Evolutionary conservation across 1,140 invertebrate species (phyloP).

Genomic region (Hestina assimilis): DNA sequence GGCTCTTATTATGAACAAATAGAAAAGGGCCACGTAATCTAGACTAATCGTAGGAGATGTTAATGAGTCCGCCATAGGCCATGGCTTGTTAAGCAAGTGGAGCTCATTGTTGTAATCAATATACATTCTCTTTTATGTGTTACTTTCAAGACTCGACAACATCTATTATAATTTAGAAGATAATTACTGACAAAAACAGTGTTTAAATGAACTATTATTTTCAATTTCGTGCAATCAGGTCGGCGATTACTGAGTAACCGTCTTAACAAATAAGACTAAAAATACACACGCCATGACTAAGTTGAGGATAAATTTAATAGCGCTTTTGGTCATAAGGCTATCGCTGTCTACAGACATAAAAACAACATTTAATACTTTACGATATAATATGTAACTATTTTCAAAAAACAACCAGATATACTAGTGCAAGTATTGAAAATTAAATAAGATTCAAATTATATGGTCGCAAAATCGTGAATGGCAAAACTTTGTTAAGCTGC

Average conservation of each 20-base stretch:
- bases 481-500: too few relatives aligned
- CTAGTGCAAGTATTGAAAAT: too few relatives aligned
- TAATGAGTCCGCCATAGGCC: constrained; percentile 53
- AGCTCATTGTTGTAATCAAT: constrained; percentile 57
- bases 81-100: constrained; percentile 61
- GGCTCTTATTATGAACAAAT: constrained; percentile 14
- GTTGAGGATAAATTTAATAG: constrained; percentile 6
- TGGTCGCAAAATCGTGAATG: too few relatives aligned
- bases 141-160: constrained; percentile 9
- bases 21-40: constrained; percentile 22
- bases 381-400: too few relatives aligned
- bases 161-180: background rate
- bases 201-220: constrained; percentile 9
- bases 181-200: background rate
- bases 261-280: constrained; percentile 3
- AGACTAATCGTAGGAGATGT: constrained; percentile 36
- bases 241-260: constrained; percentile 28
- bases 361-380: too few relatives aligned
- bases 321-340: too few relatives aligned
- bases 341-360: too few relatives aligned
- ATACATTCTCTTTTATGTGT: constrained; percentile 21
- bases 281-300: constrained; percentile 3
- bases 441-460: too few relatives aligned
- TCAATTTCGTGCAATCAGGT: constrained; percentile 36
- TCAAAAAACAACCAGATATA: too few relatives aligned